Conservation (phyloP, 2,888 invertebrate genomes). For the Seira musarum region DNA sequence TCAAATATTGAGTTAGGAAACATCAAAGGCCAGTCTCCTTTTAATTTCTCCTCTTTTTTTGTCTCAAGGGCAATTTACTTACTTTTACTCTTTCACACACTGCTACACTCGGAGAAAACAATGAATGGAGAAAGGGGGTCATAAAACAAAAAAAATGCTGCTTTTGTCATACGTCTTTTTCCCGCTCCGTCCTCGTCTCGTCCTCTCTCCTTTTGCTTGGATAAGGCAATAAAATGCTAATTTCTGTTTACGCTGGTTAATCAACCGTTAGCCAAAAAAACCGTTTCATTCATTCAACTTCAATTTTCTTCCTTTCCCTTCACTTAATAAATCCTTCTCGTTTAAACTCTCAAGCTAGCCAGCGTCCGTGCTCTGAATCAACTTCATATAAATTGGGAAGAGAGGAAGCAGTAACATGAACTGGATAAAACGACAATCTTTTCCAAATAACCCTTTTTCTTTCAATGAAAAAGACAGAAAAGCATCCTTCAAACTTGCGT, state of each 20-base stretch:
- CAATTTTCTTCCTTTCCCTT: conserved; percentile 50
- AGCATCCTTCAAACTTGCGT: background rate
- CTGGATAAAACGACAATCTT: conserved; percentile 36
- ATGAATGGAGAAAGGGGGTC: conserved; percentile 33
- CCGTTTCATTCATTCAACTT: conserved; percentile 65
- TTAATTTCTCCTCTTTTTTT: conserved; percentile 76
- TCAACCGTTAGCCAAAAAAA: conserved; percentile 72
- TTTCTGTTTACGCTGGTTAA: conserved; percentile 80
- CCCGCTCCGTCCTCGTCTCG: conserved; percentile 9
- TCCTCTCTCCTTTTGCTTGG: conserved; percentile 67
- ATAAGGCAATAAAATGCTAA: conserved; percentile 80
- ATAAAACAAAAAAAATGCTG: conserved; percentile 17
- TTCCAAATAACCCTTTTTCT: conserved; percentile 48
- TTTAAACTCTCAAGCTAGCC: background rate
- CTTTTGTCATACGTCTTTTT: background rate
- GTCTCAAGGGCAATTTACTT: conserved; percentile 73
- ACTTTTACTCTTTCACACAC: conserved; percentile 21
- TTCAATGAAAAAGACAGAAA: conserved; percentile 24
- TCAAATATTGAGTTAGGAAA: conserved; percentile 70
- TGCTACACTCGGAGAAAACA: background rate
- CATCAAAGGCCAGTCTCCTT: conserved; percentile 75
- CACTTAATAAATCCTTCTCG: too few relatives aligned
- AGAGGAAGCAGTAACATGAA: background rate
- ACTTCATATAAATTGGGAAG: too few relatives aligned
- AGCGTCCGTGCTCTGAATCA: too few relatives aligned